A percentile compares a stretch with the other conserved stretches of the same genome.
Evolutionary conservation across 2,113 vertebrate species (phyloP).

Genomic region (Upupa epops): DNA sequence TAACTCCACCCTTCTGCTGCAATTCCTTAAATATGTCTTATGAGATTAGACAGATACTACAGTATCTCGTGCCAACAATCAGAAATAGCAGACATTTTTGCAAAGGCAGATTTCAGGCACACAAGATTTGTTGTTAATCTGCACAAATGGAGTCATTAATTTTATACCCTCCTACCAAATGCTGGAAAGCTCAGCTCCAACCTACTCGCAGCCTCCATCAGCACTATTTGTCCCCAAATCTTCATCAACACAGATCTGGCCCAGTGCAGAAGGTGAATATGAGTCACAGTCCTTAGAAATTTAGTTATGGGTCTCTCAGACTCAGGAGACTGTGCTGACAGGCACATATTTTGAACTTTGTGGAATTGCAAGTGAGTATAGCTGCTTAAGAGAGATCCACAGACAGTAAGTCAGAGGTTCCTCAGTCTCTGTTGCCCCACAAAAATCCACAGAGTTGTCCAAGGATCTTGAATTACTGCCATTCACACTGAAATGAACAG

Average conservation of each 20-base stretch:
- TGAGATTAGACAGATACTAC: not conserved
- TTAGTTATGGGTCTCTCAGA: not conserved
- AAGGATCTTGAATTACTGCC: not conserved
- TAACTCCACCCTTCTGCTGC: constrained; percentile 26
- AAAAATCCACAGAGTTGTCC: not conserved
- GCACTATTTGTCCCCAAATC: not conserved
- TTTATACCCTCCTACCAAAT: constrained; percentile 14
- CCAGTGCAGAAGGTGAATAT: not conserved
- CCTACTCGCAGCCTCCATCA: not conserved
- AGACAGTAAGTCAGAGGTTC: not conserved
- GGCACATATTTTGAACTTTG: not conserved
- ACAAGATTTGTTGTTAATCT: constrained; percentile 1
- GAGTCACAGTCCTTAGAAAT: not conserved
- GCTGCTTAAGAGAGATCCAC: not conserved
- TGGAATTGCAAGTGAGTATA: not conserved
- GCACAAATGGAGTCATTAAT: constrained; percentile 10
- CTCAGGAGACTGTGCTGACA: not conserved
- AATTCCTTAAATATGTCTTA: constrained; percentile 9
- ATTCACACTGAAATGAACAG: not conserved
- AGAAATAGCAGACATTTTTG: constrained; percentile 4
- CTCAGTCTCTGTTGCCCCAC: not conserved
- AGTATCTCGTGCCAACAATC: not conserved
- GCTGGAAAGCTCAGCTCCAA: not conserved
- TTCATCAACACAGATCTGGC: not conserved
- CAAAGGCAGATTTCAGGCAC: not conserved